A percentile compares a stretch with the other conserved stretches of the same genome.
These are phyloP conservation scores for Cirrhinus mrigala DNA, from an alignment of 2,797 vertebrate species.

Conservation along the genomic window DNA sequence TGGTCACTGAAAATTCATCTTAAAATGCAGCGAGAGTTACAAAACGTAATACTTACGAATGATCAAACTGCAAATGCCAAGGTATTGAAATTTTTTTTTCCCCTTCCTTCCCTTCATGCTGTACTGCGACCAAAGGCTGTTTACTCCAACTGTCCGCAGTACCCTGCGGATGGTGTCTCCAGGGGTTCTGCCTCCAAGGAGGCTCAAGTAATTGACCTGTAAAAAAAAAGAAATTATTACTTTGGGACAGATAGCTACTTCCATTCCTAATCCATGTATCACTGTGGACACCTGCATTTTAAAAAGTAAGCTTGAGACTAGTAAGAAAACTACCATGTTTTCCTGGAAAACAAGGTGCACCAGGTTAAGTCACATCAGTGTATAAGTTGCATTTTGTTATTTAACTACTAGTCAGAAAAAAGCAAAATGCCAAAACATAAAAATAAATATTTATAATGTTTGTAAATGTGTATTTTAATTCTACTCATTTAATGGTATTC, in stretches of 20 bases:
- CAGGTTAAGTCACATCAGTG: no score
- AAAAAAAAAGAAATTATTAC: neutral
- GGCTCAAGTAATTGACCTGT: slow-evolving; percentile 3
- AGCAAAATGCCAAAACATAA: no score
- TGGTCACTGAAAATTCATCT: no score
- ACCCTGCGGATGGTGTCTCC: neutral
- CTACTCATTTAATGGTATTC: no score
- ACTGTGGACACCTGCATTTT: neutral
- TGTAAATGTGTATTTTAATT: no score
- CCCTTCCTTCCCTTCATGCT: slow-evolving; percentile 15
- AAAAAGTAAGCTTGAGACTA: neutral
- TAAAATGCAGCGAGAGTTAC: no score
- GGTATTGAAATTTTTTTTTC: neutral
- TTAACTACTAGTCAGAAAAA: no score
- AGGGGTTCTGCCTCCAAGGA: neutral
- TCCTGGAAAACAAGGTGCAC: no score
- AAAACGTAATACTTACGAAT: no score
- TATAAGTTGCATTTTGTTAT: no score
- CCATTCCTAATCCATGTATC: neutral
- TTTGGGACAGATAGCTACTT: neutral
- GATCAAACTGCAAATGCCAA: slow-evolving; percentile 9
- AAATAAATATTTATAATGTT: no score
- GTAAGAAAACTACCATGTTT: no score
- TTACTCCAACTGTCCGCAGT: neutral
- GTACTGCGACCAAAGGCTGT: neutral